Evolutionary conservation across 2,797 vertebrate species (phyloP), one percentile per base, ranked within the genome.

Genomic region (Tarsius wallacei): DNA sequence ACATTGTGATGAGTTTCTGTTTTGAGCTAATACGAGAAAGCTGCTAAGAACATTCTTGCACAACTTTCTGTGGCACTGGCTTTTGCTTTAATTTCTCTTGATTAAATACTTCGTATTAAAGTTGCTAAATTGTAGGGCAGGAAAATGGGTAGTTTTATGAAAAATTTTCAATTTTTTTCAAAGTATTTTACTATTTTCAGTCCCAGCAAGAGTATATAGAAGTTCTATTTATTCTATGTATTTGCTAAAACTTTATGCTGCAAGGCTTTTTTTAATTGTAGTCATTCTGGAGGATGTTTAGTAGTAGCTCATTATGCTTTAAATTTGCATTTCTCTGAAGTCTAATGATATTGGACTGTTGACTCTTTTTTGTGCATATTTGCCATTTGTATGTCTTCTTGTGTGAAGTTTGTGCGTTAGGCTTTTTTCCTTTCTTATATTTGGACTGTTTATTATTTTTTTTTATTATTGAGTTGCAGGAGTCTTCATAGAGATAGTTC

Each of bases 111-210:
- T 33, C 33, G 8, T 10, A 31, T 31, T 82, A 82, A 14, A 87
- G 71, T 28, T 66, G 10, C 42, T 61, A 16, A 86, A 47, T 26
- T 16, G 70, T n/a, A 84, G 7, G 0, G 22, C 36, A 59, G 10
- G 26, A 21, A 19, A 51, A 70, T 7, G 8, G 80, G 17, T 26
- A 64, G 13, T 55, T 85, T 70, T 57, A 88, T n/a, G 5, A 74
- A 66, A 36, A 84, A 49, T 22, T 51, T 21, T 49, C 19, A 42
- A 21, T 13, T 53, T 42, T 77, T 64, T 21, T 47, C 17, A 78
- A 78, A 94, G 8, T 78, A 12, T 42, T 74, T 80, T 21, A 36
- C 13, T 19, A 33, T 82, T 95, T 93, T 91, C 36, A 94, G 22
- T 49, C n/a, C 7, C 16, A 66, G 6, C 10, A 83, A 28, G 26